Percentiles rank a stretch among this genome's conserved stretches.
phyloP scores from a whole-genome alignment of 2,797 vertebrate genomes.

The Lacerta viridis region DNA sequence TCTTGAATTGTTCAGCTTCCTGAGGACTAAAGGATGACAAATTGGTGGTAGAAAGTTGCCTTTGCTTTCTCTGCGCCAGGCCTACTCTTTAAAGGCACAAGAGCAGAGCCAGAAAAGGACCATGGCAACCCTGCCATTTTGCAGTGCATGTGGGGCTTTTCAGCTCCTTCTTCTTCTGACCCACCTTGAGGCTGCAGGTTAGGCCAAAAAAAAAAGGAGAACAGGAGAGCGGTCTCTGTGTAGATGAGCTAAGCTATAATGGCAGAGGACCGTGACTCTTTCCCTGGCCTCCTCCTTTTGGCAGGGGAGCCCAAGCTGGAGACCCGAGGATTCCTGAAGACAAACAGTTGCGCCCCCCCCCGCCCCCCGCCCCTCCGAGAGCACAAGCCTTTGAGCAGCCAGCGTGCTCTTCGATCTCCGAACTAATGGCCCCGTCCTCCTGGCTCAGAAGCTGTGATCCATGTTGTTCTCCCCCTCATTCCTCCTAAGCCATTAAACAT shows the following conservation, averaged over 20 bases:
- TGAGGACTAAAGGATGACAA: too few relatives aligned
- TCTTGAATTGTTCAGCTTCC: too few relatives aligned
- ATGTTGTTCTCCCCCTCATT: neutral
- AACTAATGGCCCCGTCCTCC: neutral
- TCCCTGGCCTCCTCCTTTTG: neutral
- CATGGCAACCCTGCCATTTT: neutral
- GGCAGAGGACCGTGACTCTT: neutral
- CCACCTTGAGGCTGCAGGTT: neutral
- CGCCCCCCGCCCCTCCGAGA: neutral
- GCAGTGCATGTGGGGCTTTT: neutral
- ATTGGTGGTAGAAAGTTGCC: neutral
- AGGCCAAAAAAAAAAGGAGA: neutral
- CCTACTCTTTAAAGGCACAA: neutral
- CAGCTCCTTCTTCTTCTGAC: neutral
- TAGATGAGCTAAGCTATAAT: neutral
- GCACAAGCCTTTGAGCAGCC: neutral
- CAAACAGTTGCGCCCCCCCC: neutral
- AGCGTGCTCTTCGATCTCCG: neutral
- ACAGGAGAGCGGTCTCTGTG: neutral
- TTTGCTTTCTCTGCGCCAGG: too few relatives aligned
- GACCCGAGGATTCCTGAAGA: neutral
- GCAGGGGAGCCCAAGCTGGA: neutral
- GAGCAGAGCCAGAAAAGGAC: neutral
- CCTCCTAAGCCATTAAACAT: conserved; percentile 1
- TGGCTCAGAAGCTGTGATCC: neutral